These are phyloP conservation scores for Hassar affinis DNA, from an alignment of 2,113 vertebrate genomes.

Conservation along the genomic window DNA sequence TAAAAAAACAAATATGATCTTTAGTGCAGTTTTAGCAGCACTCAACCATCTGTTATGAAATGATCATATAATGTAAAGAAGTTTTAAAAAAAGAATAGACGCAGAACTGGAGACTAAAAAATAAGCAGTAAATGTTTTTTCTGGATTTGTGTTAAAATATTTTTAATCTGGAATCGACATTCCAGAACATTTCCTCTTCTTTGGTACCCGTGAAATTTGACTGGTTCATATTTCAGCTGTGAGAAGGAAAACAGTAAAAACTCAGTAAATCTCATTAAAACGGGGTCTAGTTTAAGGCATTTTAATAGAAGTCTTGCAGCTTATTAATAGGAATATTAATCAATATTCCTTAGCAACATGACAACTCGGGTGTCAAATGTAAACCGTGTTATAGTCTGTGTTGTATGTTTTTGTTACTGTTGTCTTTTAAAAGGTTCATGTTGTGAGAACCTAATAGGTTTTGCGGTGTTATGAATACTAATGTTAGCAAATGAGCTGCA, in stretches of 20 bases:
- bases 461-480: slow-evolving; percentile 4
- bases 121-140: not conserved
- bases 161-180: slow-evolving; percentile 64
- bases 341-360: slow-evolving; percentile 2
- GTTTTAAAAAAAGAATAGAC: not conserved
- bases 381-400: not conserved
- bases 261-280: slow-evolving; percentile 50
- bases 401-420: not conserved
- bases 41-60: not conserved
- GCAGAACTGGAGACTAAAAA: not conserved
- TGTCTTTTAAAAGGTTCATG: not conserved
- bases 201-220: slow-evolving; percentile 56
- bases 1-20: not conserved
- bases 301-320: slow-evolving; percentile 11
- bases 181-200: slow-evolving; percentile 70
- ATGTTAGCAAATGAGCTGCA: slow-evolving; percentile 33
- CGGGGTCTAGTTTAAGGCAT: not conserved
- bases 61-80: not conserved
- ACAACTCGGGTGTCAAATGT: not conserved
- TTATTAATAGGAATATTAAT: not conserved
- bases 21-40: not conserved
- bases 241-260: slow-evolving; percentile 63
- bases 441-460: not conserved
- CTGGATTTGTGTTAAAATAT: not conserved
- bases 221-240: slow-evolving; percentile 62